Conservation (phyloP, 1,140 invertebrate genomes). For the Cherax quadricarinatus region DNA sequence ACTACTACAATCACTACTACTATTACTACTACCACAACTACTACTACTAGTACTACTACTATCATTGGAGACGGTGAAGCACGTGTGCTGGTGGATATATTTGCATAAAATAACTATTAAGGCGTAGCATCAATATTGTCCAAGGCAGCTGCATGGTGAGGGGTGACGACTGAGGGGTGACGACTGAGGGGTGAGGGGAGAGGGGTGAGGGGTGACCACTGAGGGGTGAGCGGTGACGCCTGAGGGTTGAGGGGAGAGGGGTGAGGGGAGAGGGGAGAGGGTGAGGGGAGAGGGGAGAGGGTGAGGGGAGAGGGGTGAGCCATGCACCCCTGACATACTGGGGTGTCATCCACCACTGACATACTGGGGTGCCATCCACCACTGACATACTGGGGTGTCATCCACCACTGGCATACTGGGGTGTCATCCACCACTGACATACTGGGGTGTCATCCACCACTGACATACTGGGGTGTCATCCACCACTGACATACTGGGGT, state of each 20-base stretch:
- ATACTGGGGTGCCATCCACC: no score
- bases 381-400: no score
- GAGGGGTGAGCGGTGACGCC: not conserved
- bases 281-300: no score
- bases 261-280: no score
- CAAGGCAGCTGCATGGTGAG: not conserved
- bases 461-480: no score
- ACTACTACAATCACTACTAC: not conserved
- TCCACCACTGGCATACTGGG: no score
- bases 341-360: no score
- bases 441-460: no score
- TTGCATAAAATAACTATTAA: slow-evolving; percentile 34
- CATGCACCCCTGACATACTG: no score
- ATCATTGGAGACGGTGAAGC: not conserved
- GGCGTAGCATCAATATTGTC: not conserved
- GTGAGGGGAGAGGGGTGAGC: no score
- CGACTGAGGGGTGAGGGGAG: not conserved
- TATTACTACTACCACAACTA: not conserved
- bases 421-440: no score
- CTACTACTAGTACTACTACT: not conserved
- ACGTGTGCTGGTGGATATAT: slow-evolving; percentile 1
- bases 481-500: no score
- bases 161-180: not conserved
- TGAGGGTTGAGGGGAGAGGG: not conserved
- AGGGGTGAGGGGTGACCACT: not conserved